A percentile compares a stretch with the other conserved stretches of the same genome.
These are phyloP conservation scores for Babylonia areolata DNA, from an alignment of 1,140 invertebrate species.

Conservation along the genomic window DNA sequence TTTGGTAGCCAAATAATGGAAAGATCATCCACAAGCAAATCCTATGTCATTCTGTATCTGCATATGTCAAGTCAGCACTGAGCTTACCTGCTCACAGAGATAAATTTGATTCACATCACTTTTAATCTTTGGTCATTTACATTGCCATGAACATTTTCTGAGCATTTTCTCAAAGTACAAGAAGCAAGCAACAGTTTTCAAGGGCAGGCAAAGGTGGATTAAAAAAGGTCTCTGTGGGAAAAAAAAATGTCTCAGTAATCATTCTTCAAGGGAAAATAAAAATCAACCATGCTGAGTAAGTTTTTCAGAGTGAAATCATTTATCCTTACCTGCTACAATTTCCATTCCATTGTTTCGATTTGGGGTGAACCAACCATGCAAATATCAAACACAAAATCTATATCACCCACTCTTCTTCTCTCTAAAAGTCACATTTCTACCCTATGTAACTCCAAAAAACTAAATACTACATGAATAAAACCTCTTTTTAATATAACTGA, in stretches of 20 bases:
- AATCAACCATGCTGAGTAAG: conserved; percentile 3
- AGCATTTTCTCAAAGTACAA: no score
- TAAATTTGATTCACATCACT: no score
- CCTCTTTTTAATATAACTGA: neutral
- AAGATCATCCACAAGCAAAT: no score
- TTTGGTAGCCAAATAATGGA: no score
- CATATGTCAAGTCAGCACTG: no score
- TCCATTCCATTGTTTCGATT: conserved; percentile 27
- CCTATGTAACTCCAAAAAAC: neutral
- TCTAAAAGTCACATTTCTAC: conserved; percentile 1
- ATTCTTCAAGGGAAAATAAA: neutral
- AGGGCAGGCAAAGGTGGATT: no score
- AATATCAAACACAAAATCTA: conserved; percentile 22
- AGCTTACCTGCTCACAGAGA: no score
- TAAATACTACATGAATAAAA: neutral
- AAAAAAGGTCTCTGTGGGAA: no score
- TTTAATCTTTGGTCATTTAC: no score
- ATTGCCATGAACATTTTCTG: no score
- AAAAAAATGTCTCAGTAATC: neutral
- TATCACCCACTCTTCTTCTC: neutral
- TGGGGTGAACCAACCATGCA: conserved; percentile 37
- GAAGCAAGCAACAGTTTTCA: neutral
- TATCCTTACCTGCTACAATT: conserved; percentile 39
- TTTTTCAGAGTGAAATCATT: neutral
- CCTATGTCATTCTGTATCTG: no score